Base-by-base conservation (phyloP, 2,113 vertebrate genomes). In the Nyctibius bracteatus region DNA sequence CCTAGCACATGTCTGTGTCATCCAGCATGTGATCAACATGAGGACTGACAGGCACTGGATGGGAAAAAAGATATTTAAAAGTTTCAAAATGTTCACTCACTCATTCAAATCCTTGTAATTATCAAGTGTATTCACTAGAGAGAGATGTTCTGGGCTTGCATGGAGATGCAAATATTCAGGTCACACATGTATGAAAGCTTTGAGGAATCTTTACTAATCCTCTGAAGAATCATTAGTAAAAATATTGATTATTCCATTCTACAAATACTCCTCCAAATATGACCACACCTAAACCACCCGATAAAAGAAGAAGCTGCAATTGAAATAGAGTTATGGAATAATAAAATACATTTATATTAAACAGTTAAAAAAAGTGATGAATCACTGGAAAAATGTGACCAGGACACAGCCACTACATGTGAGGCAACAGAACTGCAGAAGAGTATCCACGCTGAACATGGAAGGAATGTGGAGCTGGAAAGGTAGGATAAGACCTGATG, bases 11-110 rank as follows among this genome's bases (percentile, higher is more conserved):
- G 8, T 10, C 57, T 58, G 2, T 58, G 30, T 44, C 47, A 63
- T 19, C 37, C 24, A 58, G 18, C 5, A 1, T 23, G 47, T 47
- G 17, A 49, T 9, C 37, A 58, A 5, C 0, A 0, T 35, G 37
- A 71, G 25, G 55, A 66, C n/a, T 75, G 46, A 25, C 3, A 54
- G 21, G 52, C 14, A 75, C 12, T 49, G 30, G 6, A 30, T 35
- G 9, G 12, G 41, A 80, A 70, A 44, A 44, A 86, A 78, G 14
- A 81, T 59, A 57, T 44, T 15, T 0, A 23, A 39, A 46, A 70
- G 35, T 84, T 80, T n/a, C 15, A 57, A 77, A 58, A 43, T 73
- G 6, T 62, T 77, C 39, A 57, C 58, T 61, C 4, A 5, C 14
- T 61, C 17, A 52, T 23, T 77, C 23, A 84, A 77, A 63, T 43